phyloP scores from a whole-genome alignment of 2,797 vertebrate genomes.

The Diglossa cyanea region DNA sequence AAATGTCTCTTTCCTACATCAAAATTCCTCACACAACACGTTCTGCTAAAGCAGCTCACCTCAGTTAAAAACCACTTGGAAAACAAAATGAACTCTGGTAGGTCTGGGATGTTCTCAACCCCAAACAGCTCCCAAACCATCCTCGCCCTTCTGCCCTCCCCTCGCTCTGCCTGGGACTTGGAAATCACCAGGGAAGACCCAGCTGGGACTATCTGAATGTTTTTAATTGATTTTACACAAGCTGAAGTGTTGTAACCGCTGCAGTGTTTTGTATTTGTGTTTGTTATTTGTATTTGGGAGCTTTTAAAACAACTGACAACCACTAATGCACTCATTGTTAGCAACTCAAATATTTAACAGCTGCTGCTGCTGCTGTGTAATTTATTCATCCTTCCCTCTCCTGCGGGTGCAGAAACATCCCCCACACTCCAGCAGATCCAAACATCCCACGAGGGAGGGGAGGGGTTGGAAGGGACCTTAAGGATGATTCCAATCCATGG shows the following conservation, averaged over 20 bases:
- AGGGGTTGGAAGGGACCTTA: not conserved
- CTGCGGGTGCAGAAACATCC: not conserved
- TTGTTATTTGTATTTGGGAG: not conserved
- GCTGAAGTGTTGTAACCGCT: not conserved
- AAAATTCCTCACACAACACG: not conserved
- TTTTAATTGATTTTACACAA: not conserved
- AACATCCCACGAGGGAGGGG: accelerated
- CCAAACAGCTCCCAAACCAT: not conserved
- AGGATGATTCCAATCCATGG: not conserved
- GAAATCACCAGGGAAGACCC: not conserved
- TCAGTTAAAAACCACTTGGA: not conserved
- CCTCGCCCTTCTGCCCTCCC: not conserved
- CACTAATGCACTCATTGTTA: not conserved
- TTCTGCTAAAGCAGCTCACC: not conserved
- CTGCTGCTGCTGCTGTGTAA: not conserved
- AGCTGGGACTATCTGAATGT: not conserved
- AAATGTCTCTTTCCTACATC: not conserved
- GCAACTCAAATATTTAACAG: not conserved
- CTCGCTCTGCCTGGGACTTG: accelerated
- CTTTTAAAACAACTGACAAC: not conserved
- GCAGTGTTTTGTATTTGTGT: not conserved
- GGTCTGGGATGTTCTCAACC: accelerated
- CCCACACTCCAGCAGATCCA: not conserved
- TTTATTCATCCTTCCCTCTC: not conserved
- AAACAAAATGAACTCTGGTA: not conserved